These are phyloP conservation scores for Steatocranus sp. DNA, from an alignment of 2,797 vertebrate genomes.

Conservation along the genomic window DNA sequence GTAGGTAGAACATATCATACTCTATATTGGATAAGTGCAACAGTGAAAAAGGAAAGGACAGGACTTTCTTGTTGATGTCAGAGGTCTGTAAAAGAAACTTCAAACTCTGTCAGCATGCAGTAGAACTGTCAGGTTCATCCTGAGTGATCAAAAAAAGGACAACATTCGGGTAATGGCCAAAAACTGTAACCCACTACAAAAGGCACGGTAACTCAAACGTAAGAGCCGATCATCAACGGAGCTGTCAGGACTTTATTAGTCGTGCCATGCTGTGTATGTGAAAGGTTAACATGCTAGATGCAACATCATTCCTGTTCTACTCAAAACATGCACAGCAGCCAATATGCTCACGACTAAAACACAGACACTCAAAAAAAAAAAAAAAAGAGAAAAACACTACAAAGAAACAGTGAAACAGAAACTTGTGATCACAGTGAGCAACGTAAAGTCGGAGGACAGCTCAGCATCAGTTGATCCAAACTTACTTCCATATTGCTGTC, in stretches of 20 bases:
- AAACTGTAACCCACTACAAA: not conserved
- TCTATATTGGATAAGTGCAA: not conserved
- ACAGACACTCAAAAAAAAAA: constrained; percentile 16
- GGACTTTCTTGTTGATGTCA: not conserved
- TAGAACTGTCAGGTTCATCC: not conserved
- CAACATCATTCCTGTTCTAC: not conserved
- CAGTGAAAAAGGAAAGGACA: not conserved
- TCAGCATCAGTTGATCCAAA: constrained; percentile 79
- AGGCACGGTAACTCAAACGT: not conserved
- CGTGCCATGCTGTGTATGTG: constrained; percentile 26
- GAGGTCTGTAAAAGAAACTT: constrained; percentile 16
- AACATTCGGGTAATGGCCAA: not conserved
- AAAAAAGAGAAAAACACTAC: constrained; percentile 17
- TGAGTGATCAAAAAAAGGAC: not conserved
- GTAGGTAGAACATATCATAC: rapidly evolving
- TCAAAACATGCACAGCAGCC: constrained; percentile 43
- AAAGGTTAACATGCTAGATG: constrained; percentile 13
- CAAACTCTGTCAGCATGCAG: constrained; percentile 63
- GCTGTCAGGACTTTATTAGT: constrained; percentile 16
- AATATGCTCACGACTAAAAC: constrained; percentile 16
- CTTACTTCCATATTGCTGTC: constrained; percentile 99
- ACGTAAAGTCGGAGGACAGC: constrained; percentile 75
- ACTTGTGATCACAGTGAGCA: constrained; percentile 71
- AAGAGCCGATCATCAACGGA: not conserved
- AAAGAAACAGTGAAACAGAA: constrained; percentile 58